phyloP scores from a whole-genome alignment of 2,797 vertebrate genomes.

The Megaceryle alcyon region DNA sequence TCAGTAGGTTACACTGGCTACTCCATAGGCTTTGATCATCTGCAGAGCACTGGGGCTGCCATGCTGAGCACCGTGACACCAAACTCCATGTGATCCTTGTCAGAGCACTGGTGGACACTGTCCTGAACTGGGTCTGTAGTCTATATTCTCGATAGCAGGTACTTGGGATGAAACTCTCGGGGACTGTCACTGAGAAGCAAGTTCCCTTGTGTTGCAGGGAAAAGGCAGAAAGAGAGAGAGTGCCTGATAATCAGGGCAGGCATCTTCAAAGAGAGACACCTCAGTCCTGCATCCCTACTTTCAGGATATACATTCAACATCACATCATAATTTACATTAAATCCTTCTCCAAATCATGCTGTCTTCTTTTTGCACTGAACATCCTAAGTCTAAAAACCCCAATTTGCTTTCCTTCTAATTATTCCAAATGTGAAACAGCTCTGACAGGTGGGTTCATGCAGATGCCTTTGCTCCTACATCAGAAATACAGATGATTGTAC shows the following conservation, averaged over 20 bases:
- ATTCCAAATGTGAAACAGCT: background rate
- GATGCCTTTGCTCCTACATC: background rate
- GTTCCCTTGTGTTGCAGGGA: background rate
- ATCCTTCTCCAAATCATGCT: background rate
- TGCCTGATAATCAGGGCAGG: background rate
- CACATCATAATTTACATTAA: background rate
- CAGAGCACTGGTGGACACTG: accelerated
- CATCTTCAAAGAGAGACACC: background rate
- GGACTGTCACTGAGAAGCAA: accelerated
- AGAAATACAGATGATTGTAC: background rate
- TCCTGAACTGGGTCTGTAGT: background rate
- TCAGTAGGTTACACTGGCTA: background rate
- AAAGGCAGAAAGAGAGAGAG: background rate
- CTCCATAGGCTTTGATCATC: background rate
- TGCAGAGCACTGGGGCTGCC: background rate
- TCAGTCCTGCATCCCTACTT: background rate
- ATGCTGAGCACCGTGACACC: background rate
- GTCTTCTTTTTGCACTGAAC: background rate
- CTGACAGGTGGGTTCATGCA: background rate
- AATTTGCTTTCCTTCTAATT: background rate
- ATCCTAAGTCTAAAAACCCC: background rate
- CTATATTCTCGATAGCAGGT: background rate
- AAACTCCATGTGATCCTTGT: background rate
- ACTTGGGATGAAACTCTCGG: background rate
- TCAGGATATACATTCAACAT: background rate